Evolutionary conservation across 2,797 vertebrate genomes (phyloP), one percentile per base, ranked within the genome.

Genomic region (Chloroceryle amazona): DNA sequence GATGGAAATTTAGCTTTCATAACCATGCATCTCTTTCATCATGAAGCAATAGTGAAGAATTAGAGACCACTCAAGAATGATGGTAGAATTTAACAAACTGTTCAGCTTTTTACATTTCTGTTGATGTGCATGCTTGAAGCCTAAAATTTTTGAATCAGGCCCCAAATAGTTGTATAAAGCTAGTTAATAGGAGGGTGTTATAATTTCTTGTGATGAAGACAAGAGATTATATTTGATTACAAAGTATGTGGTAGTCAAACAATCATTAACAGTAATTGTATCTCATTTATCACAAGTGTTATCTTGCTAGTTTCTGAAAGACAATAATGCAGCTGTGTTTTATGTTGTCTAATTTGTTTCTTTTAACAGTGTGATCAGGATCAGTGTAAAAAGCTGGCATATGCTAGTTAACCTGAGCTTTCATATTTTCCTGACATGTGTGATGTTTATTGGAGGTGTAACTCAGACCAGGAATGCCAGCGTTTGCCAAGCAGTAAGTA

Each of bases 371-470:
- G 97, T 99, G 72, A 98, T 99, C 92, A 98, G 99, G 17, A 99
- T 99, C 95, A 99, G 99, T 95, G 98, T 99, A 68, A 99, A 99
- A 98, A 99, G 98, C 93, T 99, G 99, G 99, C 99, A 99, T 97
- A 99, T 99, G 99, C 96, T 99, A 90, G 98, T 99, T 96, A 99
- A 99, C 98, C 98, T 99, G 90, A 99, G 99, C 91, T 98, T 99
- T 95, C 99, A 99, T 98, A 97, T 99, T 92, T 98, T 99, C 91
- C 98, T 99, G 97, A 99, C 99, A 19, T 99, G 99, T 37, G 98
- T 98, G 65, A 99, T 99, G 89, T 99, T 99, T 81, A 98, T 99
- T 37, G 99, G 99, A 47, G 99, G 99, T 84, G 97, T 99, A 97
- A 99, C 99, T 97, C 99, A 99, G 98, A 99, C 98, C 2, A 98